Percentiles rank a stretch among this genome's conserved stretches.
These are phyloP conservation scores for Euplagia quadripunctaria DNA, from an alignment of 2,888 invertebrate species.

Conservation along the genomic window DNA sequence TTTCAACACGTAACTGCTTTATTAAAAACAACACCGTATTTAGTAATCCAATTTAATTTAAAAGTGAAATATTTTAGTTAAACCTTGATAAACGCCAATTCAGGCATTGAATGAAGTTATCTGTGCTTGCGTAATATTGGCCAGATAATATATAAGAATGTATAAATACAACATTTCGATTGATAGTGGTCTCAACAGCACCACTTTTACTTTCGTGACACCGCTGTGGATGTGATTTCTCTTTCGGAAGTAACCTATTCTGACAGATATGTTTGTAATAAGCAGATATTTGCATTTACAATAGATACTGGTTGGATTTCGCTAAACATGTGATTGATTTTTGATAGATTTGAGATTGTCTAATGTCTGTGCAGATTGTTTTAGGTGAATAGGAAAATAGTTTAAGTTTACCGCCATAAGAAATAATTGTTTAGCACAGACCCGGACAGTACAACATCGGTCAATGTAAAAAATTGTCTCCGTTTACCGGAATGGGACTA, in stretches of 20 bases:
- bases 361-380: background rate
- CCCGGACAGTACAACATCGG: background rate
- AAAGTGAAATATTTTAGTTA: constrained; percentile 17
- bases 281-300: constrained; percentile 39
- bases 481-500: background rate
- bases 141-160: constrained; percentile 43
- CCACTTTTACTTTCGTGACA: constrained; percentile 79
- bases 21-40: background rate
- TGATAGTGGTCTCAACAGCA: constrained; percentile 51
- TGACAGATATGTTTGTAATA: constrained; percentile 33
- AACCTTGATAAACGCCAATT: constrained; percentile 36
- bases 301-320: background rate
- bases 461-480: background rate
- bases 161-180: constrained; percentile 57
- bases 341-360: background rate
- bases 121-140: constrained; percentile 35
- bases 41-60: constrained; percentile 10
- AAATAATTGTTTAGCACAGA: background rate
- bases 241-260: constrained; percentile 58
- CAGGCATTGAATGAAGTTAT: constrained; percentile 35
- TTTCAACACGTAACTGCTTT: background rate
- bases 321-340: too few relatives aligned
- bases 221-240: constrained; percentile 71
- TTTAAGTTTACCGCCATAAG: background rate
- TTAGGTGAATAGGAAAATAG: background rate